Conservation (phyloP, 2,113 vertebrate species). For the Regulus satrapa region DNA sequence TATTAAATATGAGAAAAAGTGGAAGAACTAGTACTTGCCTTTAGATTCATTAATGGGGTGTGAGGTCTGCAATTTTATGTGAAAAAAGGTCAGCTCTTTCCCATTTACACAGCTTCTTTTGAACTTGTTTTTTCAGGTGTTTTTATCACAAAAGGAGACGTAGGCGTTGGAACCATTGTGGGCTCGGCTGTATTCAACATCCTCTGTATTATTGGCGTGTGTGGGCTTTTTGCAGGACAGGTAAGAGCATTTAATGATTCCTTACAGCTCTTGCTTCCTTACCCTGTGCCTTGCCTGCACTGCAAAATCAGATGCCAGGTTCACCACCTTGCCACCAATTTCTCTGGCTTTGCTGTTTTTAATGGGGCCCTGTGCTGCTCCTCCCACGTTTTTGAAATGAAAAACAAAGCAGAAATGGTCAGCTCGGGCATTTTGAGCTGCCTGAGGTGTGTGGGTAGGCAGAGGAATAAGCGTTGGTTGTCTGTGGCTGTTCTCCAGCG, state of each 20-base stretch:
- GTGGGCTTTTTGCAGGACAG: conserved; percentile 93
- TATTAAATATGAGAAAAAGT: neutral
- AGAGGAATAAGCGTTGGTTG: neutral
- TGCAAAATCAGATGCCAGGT: neutral
- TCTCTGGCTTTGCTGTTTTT: neutral
- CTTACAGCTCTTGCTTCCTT: neutral
- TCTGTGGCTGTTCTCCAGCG: neutral
- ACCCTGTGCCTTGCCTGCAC: neutral
- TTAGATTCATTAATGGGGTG: neutral
- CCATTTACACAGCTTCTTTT: neutral
- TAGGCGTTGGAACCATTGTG: conserved; percentile 97
- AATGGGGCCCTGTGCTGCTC: neutral
- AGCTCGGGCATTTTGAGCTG: neutral
- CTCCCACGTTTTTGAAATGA: neutral
- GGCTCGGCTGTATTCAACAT: conserved; percentile 98
- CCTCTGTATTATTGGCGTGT: conserved; percentile 95
- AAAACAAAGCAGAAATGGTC: neutral
- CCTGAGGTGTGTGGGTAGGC: neutral
- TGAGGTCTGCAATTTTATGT: neutral
- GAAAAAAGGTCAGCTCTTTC: neutral
- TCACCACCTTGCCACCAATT: neutral
- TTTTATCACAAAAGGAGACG: conserved; percentile 97
- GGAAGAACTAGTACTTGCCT: neutral
- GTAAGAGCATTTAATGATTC: conserved; percentile 69
- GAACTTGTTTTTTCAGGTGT: conserved; percentile 81